Conservation (phyloP, 1,140 invertebrate genomes). For the Lepidurus arcticus region DNA sequence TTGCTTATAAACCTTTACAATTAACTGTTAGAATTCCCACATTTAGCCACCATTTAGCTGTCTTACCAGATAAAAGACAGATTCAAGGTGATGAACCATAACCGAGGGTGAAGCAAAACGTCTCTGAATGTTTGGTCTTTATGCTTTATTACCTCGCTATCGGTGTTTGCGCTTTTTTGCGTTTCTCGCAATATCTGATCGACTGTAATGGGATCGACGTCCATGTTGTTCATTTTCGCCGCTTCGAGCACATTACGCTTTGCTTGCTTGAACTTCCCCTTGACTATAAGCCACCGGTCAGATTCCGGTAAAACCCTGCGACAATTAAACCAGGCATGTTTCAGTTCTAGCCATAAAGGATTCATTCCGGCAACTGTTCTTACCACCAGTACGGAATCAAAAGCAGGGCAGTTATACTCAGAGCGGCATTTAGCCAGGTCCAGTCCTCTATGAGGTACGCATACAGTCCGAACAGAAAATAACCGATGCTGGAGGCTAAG, state of each 20-base stretch:
- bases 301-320: constrained; percentile 44
- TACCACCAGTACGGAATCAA: constrained; percentile 42
- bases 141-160: background rate
- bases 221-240: constrained; percentile 38
- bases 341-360: background rate
- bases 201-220: background rate
- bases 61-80: background rate
- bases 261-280: constrained; percentile 42
- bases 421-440: constrained; percentile 38
- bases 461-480: constrained; percentile 41
- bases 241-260: constrained; percentile 39
- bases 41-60: no score
- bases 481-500: constrained; percentile 43
- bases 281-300: constrained; percentile 46
- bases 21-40: no score
- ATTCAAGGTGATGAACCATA: background rate
- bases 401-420: constrained; percentile 35
- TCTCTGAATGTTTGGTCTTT: background rate
- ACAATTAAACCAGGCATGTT: background rate
- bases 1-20: constrained; percentile 21
- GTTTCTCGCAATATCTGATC: background rate
- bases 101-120: background rate
- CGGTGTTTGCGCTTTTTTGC: background rate
- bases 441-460: constrained; percentile 43
- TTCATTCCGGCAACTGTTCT: background rate